Conservation (phyloP, 2,888 invertebrate species). For the Calephelis perditalis region DNA sequence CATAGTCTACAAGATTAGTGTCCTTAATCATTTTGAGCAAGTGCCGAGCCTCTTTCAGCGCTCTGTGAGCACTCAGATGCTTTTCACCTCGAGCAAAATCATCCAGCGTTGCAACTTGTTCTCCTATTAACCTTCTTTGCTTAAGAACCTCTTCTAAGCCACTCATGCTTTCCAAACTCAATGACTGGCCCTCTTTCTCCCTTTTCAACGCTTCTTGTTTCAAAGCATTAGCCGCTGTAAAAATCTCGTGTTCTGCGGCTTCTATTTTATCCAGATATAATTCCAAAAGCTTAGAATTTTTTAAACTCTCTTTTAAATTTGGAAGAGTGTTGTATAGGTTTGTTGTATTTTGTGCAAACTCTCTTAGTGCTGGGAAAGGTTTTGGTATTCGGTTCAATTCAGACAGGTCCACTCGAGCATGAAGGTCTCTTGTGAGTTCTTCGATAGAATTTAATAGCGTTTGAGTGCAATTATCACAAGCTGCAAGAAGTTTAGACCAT, state of each 20-base stretch:
- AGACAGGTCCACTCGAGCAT: conserved; percentile 41
- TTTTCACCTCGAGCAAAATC: conserved; percentile 68
- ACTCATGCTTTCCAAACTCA: conserved; percentile 63
- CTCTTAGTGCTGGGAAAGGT: conserved; percentile 84
- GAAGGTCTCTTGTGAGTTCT: conserved; percentile 51
- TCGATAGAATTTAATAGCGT: conserved; percentile 85
- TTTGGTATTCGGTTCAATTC: conserved; percentile 82
- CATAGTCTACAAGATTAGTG: conserved; percentile 56
- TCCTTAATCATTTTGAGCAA: conserved; percentile 59
- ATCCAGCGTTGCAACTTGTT: conserved; percentile 62
- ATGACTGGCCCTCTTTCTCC: conserved; percentile 46
- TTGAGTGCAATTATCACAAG: conserved; percentile 92
- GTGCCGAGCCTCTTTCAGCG: conserved; percentile 63
- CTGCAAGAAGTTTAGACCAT: conserved; percentile 70
- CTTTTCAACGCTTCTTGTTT: conserved; percentile 45
- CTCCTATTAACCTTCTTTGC: conserved; percentile 48
- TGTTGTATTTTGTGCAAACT: conserved; percentile 72
- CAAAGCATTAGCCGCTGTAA: conserved; percentile 50
- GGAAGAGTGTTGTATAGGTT: conserved; percentile 41
- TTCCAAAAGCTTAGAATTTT: conserved; percentile 44
- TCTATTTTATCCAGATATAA: conserved; percentile 53
- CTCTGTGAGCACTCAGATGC: conserved; percentile 64
- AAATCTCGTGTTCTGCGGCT: conserved; percentile 49
- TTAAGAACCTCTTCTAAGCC: conserved; percentile 58
- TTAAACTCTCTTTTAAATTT: conserved; percentile 35